phyloP scores from a whole-genome alignment of 2,888 invertebrate species.

The Leucozona laternaria region DNA sequence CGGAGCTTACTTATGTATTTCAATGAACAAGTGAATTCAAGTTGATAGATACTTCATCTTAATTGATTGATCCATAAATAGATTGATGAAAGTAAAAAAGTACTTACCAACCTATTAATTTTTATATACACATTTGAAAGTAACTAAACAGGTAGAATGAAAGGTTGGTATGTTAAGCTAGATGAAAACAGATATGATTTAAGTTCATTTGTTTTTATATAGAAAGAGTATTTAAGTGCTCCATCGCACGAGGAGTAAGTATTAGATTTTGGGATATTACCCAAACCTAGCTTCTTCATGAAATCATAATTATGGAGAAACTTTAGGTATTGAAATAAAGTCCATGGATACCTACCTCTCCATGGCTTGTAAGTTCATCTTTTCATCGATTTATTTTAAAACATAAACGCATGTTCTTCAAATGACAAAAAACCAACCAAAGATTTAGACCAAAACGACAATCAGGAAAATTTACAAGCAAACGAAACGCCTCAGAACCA shows the following conservation, averaged over 20 bases:
- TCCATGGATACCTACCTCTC: too few relatives aligned
- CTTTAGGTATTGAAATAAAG: too few relatives aligned
- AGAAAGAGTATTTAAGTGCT: background rate
- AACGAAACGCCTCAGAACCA: too few relatives aligned
- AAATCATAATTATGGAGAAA: background rate
- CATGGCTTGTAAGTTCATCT: too few relatives aligned
- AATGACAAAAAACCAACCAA: too few relatives aligned
- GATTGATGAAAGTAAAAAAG: background rate
- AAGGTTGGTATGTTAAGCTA: background rate
- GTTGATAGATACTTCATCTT: background rate
- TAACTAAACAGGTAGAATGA: background rate
- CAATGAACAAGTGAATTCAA: background rate
- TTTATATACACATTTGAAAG: background rate
- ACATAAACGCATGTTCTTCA: too few relatives aligned
- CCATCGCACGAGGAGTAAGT: background rate
- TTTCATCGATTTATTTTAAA: too few relatives aligned
- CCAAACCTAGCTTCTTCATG: too few relatives aligned
- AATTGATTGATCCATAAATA: constrained; percentile 17
- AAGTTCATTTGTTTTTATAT: background rate
- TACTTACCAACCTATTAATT: background rate
- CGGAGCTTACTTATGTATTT: background rate
- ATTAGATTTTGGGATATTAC: too few relatives aligned
- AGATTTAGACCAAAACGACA: too few relatives aligned
- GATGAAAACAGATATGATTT: background rate
- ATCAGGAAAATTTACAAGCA: too few relatives aligned